Base-by-base conservation (phyloP, 2,113 vertebrate species). In the Trematocara zebra region DNA sequence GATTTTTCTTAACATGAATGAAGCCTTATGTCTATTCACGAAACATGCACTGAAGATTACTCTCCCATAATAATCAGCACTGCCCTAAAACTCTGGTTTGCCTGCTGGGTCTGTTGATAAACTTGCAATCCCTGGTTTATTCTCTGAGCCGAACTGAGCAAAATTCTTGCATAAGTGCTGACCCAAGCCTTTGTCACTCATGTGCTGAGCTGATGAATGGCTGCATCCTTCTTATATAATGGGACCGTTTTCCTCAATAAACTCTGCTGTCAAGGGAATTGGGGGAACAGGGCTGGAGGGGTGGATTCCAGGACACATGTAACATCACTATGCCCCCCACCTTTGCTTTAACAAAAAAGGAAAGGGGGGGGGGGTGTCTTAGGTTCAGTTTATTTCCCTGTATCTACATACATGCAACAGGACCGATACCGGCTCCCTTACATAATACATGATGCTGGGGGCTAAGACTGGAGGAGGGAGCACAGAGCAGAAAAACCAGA, bases 161-260 rank as follows among this genome's bases (percentile, higher is more conserved):
- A 59, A 79, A 83, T 44, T 42, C 23, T 92, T 89, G 76, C 69
- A 1, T 33, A 89, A 85, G 47, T 80, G 86, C 82, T 89, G 85
- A 90, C 61, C 86, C 28, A 7, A 51, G 87, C 53, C 83, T 83
- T 83, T 85, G 78, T 90, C 69, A 87, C 83, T 78, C 37, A 33
- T 40, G 40, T 61, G 42, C 53, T 17, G n/a, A 44, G 12, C 84
- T 79, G 81, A 87, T 87, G 81, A 93, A 91, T 83, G 92, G 79
- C 87, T 91, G 57, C 84, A 91, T 93, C 84, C 59, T 47, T 76
- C 53, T 94, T 92, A 92, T 81, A 88, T 91, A 94, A 95, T 64
- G 10, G 28, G 17, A 54, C 61, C 20, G 79, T 91, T 91, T 92
- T 59, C 86, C 85, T 93, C 84, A 90, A 89, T 89, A 91, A 91